Evolutionary conservation across 2,888 invertebrate species (phyloP).

Genomic region (Athrips mouffetella): DNA sequence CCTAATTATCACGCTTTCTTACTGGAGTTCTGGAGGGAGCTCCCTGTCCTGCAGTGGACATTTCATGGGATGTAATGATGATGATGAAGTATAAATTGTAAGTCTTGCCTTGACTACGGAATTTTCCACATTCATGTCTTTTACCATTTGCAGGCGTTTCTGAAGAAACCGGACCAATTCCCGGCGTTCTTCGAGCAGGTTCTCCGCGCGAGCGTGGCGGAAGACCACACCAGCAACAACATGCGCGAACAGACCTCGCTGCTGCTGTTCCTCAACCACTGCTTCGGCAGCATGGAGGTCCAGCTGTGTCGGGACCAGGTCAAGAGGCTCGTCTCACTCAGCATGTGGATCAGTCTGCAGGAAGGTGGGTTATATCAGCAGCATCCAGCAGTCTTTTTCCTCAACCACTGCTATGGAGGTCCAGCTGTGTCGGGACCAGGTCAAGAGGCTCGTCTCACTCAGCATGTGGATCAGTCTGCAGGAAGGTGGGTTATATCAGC

Average conservation of each 20-base stretch:
- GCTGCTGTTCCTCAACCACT: slow-evolving; percentile 95
- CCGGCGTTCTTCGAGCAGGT: slow-evolving; percentile 90
- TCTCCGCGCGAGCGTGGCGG: slow-evolving; percentile 84
- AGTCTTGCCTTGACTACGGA: too few species aligned
- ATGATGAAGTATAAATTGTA: too few species aligned
- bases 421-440: background rate
- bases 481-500: too few species aligned
- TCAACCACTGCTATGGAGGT: background rate
- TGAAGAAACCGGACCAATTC: slow-evolving; percentile 86
- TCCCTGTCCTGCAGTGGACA: too few species aligned
- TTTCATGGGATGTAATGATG: too few species aligned
- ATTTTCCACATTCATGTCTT: background rate
- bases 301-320: slow-evolving; percentile 95
- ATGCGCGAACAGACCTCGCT: slow-evolving; percentile 90
- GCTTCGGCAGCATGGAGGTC: slow-evolving; percentile 98
- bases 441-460: background rate
- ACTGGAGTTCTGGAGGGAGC: too few species aligned
- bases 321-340: slow-evolving; percentile 92
- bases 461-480: slow-evolving; percentile 82
- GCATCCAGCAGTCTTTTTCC: slow-evolving; percentile 83
- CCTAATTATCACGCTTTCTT: too few species aligned
- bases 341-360: slow-evolving; percentile 95
- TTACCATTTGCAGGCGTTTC: slow-evolving; percentile 85
- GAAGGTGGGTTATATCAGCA: slow-evolving; percentile 71
- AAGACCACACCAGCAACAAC: slow-evolving; percentile 59